Evolutionary conservation across 1,140 invertebrate genomes (phyloP).

Genomic region (Lasaia peninsularis): DNA sequence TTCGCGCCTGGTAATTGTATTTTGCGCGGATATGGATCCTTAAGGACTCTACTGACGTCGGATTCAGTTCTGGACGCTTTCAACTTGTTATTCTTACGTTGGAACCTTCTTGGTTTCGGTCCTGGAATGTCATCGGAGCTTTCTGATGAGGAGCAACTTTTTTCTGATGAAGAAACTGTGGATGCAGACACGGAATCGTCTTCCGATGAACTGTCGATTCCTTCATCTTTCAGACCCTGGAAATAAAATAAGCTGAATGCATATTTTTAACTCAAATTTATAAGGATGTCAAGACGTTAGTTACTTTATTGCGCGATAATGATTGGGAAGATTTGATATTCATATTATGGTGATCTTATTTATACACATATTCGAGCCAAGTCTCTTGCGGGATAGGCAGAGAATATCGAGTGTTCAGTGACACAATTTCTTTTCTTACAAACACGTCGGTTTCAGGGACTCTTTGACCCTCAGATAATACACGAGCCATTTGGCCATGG

Average conservation of each 20-base stretch:
- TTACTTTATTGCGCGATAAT: no score
- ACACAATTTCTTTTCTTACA: no score
- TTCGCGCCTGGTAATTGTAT: constrained; percentile 55
- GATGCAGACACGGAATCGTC: constrained; percentile 66
- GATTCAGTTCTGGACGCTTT: constrained; percentile 70
- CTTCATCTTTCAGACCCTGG: constrained; percentile 74
- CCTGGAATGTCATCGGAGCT: constrained; percentile 61
- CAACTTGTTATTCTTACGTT: constrained; percentile 63
- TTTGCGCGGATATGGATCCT: constrained; percentile 41
- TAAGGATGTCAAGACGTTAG: background rate
- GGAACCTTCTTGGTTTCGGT: constrained; percentile 56
- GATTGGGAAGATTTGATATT: no score
- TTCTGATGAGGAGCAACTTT: constrained; percentile 72
- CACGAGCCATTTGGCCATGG: no score
- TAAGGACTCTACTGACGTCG: constrained; percentile 47
- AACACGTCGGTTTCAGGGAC: no score
- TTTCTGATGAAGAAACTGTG: constrained; percentile 68
- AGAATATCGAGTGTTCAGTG: no score
- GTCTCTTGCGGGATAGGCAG: no score
- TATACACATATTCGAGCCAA: no score
- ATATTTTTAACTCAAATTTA: background rate
- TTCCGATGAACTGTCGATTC: constrained; percentile 74
- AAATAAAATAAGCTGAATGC: constrained; percentile 19
- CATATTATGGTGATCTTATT: no score
- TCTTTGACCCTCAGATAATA: no score